Evolutionary conservation across 2,888 invertebrate species (phyloP).

Genomic region (Saturnia japonica): DNA sequence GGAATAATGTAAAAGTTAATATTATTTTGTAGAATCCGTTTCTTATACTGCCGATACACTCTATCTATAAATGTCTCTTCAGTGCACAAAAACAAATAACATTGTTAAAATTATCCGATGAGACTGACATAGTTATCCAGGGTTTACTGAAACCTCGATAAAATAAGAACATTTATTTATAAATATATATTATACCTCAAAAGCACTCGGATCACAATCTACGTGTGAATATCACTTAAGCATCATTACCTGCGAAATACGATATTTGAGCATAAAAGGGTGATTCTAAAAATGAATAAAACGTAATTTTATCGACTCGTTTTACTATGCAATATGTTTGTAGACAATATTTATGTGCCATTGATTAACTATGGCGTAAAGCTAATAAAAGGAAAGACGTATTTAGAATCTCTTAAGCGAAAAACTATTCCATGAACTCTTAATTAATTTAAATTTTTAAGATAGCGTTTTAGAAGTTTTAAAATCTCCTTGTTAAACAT

Average conservation of each 20-base stretch:
- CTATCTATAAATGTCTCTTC: too few species aligned
- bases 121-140: too few species aligned
- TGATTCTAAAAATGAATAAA: constrained; percentile 16
- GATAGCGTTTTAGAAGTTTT: too few species aligned
- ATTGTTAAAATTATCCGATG: too few species aligned
- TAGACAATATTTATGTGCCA: background rate
- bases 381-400: background rate
- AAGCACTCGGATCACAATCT: background rate
- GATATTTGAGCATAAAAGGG: constrained; percentile 23
- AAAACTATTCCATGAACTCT: too few species aligned
- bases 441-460: too few species aligned
- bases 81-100: too few species aligned
- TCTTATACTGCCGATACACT: too few species aligned
- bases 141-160: too few species aligned
- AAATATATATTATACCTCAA: background rate
- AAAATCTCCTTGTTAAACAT: too few species aligned
- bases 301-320: constrained; percentile 20
- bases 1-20: too few species aligned
- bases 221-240: constrained; percentile 24
- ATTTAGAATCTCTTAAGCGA: background rate
- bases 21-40: too few species aligned
- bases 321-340: background rate
- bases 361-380: background rate
- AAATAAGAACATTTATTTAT: background rate
- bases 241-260: constrained; percentile 25